A percentile compares a stretch with the other conserved stretches of the same genome.
These are phyloP conservation scores for Axea sp. DNA, from an alignment of 2,888 invertebrate species.

Conservation along the genomic window DNA sequence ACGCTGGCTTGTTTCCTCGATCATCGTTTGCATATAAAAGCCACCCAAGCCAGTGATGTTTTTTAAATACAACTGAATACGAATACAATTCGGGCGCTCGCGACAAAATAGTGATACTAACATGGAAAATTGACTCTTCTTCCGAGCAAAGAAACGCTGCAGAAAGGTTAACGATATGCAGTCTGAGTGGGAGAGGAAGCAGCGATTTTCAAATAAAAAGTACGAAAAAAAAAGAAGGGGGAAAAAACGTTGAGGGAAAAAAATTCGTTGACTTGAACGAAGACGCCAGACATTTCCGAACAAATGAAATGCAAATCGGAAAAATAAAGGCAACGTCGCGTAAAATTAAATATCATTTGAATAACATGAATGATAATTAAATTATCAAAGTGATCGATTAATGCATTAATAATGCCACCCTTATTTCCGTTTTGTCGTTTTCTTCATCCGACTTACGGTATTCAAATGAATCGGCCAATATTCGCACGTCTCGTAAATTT, in stretches of 20 bases:
- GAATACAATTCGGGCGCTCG: conserved; percentile 46
- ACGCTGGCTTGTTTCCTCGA: conserved; percentile 19
- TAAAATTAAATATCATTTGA: conserved; percentile 78
- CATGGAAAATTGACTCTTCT: conserved; percentile 59
- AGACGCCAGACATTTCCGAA: conserved; percentile 69
- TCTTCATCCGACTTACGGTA: conserved; percentile 3
- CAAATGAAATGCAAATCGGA: conserved; percentile 77
- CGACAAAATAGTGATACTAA: conserved; percentile 53
- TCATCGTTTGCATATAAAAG: conserved; percentile 53
- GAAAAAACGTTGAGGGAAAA: conserved; percentile 53
- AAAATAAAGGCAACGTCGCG: conserved; percentile 76
- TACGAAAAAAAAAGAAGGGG: conserved; percentile 16
- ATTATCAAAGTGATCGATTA: conserved; percentile 75
- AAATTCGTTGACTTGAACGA: conserved; percentile 54
- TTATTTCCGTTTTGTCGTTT: conserved; percentile 3
- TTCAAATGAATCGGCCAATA: conserved; percentile 30
- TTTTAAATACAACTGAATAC: conserved; percentile 55
- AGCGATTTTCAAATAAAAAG: conserved; percentile 71
- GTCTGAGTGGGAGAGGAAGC: conserved; percentile 66
- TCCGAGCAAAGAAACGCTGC: conserved; percentile 50
- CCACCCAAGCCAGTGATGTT: conserved; percentile 4
- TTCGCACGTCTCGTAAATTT: conserved; percentile 11
- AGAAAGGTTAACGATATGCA: conserved; percentile 76
- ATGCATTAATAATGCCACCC: conserved; percentile 67
- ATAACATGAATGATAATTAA: conserved; percentile 74